A percentile compares a stretch with the other conserved stretches of the same genome.
Evolutionary conservation across 2,797 vertebrate genomes (phyloP).

Genomic region (Mallotus villosus): DNA sequence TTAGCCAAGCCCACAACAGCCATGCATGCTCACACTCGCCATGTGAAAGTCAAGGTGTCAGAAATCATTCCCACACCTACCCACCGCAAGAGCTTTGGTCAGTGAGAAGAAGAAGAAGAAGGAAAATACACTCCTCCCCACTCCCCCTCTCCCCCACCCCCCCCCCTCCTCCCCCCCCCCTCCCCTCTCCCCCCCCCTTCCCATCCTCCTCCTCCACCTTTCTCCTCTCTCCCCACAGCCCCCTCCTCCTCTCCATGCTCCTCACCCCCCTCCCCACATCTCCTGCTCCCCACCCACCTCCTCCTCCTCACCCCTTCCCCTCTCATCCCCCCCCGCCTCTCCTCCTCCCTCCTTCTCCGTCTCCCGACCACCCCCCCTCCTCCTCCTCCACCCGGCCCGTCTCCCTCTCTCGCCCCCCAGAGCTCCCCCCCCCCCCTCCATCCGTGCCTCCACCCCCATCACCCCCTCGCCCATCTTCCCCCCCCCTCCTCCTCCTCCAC

Average conservation of each 20-base stretch:
- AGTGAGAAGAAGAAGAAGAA: not conserved
- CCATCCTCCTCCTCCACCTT: slow-evolving; percentile 42
- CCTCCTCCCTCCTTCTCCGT: slow-evolving; percentile 43
- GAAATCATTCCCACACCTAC: slow-evolving; percentile 48
- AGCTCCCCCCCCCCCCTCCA: too few species aligned
- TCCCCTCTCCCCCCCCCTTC: slow-evolving; percentile 30
- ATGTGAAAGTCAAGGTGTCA: slow-evolving; percentile 55
- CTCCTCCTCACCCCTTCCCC: slow-evolving; percentile 53
- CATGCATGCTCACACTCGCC: slow-evolving; percentile 25
- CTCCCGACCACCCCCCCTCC: slow-evolving; percentile 21
- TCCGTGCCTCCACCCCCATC: too few species aligned
- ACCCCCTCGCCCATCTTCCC: slow-evolving; percentile 21
- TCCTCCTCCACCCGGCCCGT: slow-evolving; percentile 18
- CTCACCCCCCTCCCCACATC: slow-evolving; percentile 39
- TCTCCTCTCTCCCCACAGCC: slow-evolving; percentile 60
- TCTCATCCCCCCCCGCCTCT: slow-evolving; percentile 34
- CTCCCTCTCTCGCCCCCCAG: too few species aligned
- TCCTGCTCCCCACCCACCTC: too few species aligned
- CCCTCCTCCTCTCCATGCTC: slow-evolving; percentile 51
- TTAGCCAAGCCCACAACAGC: not conserved
- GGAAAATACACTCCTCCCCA: slow-evolving; percentile 26
- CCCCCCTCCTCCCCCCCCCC: slow-evolving; percentile 20
- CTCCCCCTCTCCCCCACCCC: slow-evolving; percentile 23
- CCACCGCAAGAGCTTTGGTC: slow-evolving; percentile 1
- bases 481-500: too few species aligned